Conservation (phyloP, 2,797 vertebrate genomes). For the Spondyliosoma cantharus region DNA sequence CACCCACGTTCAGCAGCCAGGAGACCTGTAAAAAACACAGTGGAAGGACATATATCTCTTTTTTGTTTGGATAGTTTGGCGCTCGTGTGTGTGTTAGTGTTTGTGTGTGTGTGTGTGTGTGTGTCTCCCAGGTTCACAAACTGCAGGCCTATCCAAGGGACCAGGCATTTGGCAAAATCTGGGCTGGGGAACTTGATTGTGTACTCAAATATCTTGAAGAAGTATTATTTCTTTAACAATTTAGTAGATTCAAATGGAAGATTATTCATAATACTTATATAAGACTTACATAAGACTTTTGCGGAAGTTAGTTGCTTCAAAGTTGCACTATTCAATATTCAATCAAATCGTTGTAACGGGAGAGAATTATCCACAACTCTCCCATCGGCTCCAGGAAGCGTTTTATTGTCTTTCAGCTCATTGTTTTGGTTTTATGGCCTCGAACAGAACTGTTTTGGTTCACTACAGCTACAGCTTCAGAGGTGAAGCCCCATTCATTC, state of each 20-base stretch:
- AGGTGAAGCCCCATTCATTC: no score
- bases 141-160: slow-evolving; percentile 12
- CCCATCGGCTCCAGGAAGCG: neutral
- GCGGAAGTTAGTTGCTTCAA: neutral
- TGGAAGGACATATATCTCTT: slow-evolving; percentile 64
- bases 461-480: neutral
- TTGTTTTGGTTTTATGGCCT: neutral
- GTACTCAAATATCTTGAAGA: neutral
- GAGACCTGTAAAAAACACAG: slow-evolving; percentile 67
- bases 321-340: neutral
- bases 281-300: no score
- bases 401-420: neutral
- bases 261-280: neutral
- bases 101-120: slow-evolving; percentile 21
- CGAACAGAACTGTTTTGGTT: neutral
- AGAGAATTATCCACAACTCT: neutral
- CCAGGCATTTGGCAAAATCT: slow-evolving; percentile 25
- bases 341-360: no score
- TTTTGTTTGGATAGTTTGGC: slow-evolving; percentile 66
- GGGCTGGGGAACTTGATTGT: neutral
- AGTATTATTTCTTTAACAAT: neutral
- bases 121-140: slow-evolving; percentile 49
- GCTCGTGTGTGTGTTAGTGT: slow-evolving; percentile 35
- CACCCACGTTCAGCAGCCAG: slow-evolving; percentile 53
- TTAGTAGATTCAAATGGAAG: neutral